Evolutionary conservation across 2,888 invertebrate genomes (phyloP), one percentile per base, ranked within the genome.

Genomic region (Drosophila siamana): DNA sequence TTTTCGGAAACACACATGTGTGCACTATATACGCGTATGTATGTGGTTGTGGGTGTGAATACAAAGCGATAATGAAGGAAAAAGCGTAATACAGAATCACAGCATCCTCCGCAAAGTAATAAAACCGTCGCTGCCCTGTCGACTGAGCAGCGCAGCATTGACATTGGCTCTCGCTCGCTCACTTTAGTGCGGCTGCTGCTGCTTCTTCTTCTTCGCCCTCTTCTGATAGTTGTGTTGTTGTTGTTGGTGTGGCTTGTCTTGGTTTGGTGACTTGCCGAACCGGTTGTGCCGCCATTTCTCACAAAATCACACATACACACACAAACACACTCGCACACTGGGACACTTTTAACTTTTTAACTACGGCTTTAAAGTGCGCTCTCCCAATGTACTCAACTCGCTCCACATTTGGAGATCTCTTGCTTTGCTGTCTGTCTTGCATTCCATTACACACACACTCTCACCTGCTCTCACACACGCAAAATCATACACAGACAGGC

Each of bases 251-350:
- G 50, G 62, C 46, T 57, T 44, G 64, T 69, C 62, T 85, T 64
- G 65, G 60, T 71, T 68, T 84, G 73, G 72, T 71, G 80, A 86
- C 78, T 86, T 85, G 86, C 73, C 54, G 77, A 85, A 86, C 86
- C 89, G 89, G 86, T 86, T 86, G 61, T 88, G 87, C 89, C 86
- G 86, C 87, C 86, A 88, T 86, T 82, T 86, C 68, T 61, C 60
- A 62, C 54, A 64, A 19, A 54, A 47, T 70, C 40, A 60, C n/a
- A 52, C 9, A 55, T 24, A 56, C 51, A 67, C 43, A 47, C 57
- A 79, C 48, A 61, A 40, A 63, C 38, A 61, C 33, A 47, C 36
- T 57, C 55, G 59, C n/a, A 71, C 41, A 71, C 64, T 56, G 57
- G 6, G 63, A 67, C 72, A 74, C 56, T 62, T 78, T 80, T 57